Conservation (phyloP, 2,888 invertebrate genomes). For the Dolichomitus sp. region DNA sequence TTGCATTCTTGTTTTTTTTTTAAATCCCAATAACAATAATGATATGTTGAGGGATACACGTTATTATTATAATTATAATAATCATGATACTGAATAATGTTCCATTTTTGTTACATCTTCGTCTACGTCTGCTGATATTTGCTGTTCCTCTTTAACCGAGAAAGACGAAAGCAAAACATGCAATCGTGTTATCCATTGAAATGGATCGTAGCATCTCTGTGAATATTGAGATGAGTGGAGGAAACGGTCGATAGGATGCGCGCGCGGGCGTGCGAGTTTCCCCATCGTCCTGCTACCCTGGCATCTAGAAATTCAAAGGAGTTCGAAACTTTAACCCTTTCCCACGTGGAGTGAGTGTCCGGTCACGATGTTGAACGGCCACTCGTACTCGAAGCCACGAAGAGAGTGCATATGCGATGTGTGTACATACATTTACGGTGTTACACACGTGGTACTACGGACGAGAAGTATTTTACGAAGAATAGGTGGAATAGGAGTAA, state of each 20-base stretch:
- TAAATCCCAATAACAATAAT: neutral
- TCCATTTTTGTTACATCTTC: neutral
- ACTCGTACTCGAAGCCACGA: slow-evolving; percentile 2
- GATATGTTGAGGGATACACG: neutral
- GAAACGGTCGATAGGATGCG: slow-evolving; percentile 8
- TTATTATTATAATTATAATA: neutral
- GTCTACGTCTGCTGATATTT: neutral
- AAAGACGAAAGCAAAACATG: neutral
- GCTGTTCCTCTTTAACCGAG: neutral
- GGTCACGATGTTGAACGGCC: slow-evolving; percentile 21
- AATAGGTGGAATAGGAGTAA: slow-evolving; percentile 23
- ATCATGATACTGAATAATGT: neutral
- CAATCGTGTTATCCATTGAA: neutral
- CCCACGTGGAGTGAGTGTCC: slow-evolving; percentile 59
- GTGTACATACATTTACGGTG: neutral
- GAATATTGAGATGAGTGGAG: slow-evolving; percentile 5
- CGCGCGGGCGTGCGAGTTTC: slow-evolving; percentile 52
- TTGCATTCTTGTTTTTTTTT: neutral
- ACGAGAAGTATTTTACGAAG: neutral
- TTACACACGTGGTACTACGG: slow-evolving; percentile 14
- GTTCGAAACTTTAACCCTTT: slow-evolving; percentile 79
- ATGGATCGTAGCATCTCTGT: slow-evolving; percentile 46
- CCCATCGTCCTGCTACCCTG: slow-evolving; percentile 75
- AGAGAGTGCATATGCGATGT: slow-evolving; percentile 15
- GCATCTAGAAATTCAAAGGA: slow-evolving; percentile 78